Evolutionary conservation across 2,888 invertebrate species (phyloP).

Genomic region (Apeira syringaria): DNA sequence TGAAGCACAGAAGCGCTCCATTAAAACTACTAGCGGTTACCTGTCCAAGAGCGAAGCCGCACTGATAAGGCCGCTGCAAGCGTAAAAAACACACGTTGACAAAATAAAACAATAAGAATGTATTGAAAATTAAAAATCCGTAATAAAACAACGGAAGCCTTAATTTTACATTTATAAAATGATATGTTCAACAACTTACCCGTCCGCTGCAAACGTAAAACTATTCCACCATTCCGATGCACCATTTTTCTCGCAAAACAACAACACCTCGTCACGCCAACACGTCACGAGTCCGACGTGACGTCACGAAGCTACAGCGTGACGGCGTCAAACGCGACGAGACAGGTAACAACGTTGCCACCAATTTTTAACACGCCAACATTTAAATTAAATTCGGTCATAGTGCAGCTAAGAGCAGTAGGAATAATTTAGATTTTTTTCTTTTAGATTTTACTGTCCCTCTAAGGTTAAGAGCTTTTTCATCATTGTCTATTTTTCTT

Average conservation of each 20-base stretch:
- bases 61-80: too few relatives aligned
- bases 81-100: too few relatives aligned
- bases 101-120: too few relatives aligned
- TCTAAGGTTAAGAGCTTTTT: too few relatives aligned
- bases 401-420: slow-evolving; percentile 1
- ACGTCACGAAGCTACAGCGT: slow-evolving; percentile 50
- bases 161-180: neutral
- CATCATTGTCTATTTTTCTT: too few relatives aligned
- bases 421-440: too few relatives aligned
- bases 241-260: slow-evolving; percentile 28
- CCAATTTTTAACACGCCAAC: slow-evolving; percentile 72
- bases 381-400: slow-evolving; percentile 74
- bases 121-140: too few relatives aligned
- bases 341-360: slow-evolving; percentile 68
- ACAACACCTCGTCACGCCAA: slow-evolving; percentile 7
- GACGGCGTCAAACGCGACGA: slow-evolving; percentile 48
- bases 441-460: too few relatives aligned
- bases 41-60: too few relatives aligned
- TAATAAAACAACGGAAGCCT: too few relatives aligned
- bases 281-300: slow-evolving; percentile 39
- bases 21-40: too few relatives aligned
- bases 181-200: slow-evolving; percentile 6
- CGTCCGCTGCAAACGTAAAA: slow-evolving; percentile 20
- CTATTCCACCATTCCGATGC: slow-evolving; percentile 24
- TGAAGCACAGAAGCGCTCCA: too few relatives aligned